Conservation (phyloP, 2,797 vertebrate species). For the Anguilla obscura region DNA sequence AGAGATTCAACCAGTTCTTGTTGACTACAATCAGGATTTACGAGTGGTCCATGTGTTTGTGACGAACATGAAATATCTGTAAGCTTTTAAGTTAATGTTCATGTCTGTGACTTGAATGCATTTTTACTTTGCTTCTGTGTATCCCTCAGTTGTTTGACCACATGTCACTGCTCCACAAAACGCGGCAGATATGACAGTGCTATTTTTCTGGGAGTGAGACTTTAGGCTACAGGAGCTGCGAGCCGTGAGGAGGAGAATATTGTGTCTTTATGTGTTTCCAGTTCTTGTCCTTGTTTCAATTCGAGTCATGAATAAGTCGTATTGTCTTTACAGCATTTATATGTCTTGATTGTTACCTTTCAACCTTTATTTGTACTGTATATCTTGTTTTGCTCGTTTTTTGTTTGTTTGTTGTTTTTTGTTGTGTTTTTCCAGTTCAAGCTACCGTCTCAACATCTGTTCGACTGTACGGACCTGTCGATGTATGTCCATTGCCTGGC, state of each 20-base stretch:
- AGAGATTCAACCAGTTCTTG: constrained; percentile 81
- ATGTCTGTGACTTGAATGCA: constrained; percentile 97
- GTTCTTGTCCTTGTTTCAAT: constrained; percentile 61
- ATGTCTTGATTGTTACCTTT: constrained; percentile 31
- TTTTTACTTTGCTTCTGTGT: constrained; percentile 99
- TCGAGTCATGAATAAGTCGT: constrained; percentile 64
- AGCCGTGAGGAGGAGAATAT: constrained; percentile 54
- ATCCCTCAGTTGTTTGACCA: constrained; percentile 78
- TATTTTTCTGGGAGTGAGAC: constrained; percentile 58
- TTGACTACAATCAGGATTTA: constrained; percentile 77
- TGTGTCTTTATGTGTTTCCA: constrained; percentile 56
- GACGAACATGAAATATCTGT: constrained; percentile 75
- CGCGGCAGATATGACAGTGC: constrained; percentile 57
- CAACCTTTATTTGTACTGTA: constrained; percentile 38
- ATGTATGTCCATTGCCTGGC: constrained; percentile 69
- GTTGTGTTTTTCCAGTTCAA: constrained; percentile 61
- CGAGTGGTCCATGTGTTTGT: constrained; percentile 79
- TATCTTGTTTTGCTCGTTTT: constrained; percentile 58
- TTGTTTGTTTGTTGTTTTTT: constrained; percentile 50
- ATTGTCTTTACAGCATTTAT: constrained; percentile 64
- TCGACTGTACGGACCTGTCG: constrained; percentile 60
- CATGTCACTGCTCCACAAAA: constrained; percentile 81
- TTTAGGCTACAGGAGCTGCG: constrained; percentile 66
- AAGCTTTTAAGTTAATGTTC: constrained; percentile 79
- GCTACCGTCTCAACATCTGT: constrained; percentile 64